Evolutionary conservation across 2,797 vertebrate genomes (phyloP).

Genomic region (Gymnoscopelus microlampas): DNA sequence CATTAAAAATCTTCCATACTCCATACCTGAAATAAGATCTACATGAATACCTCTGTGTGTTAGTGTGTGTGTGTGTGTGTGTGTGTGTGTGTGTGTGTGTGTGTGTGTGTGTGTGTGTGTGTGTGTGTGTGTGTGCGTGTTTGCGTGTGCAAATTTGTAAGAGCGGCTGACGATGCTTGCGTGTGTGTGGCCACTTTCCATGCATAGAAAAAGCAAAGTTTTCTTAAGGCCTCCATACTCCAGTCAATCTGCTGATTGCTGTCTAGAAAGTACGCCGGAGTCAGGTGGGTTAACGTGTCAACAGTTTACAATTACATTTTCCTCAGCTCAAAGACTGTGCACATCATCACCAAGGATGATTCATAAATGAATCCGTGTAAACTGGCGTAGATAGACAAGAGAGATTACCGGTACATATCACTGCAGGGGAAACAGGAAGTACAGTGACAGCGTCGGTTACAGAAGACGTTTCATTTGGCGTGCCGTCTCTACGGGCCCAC

Average conservation of each 20-base stretch:
- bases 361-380: conserved; percentile 68
- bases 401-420: conserved; percentile 62
- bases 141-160: not conserved
- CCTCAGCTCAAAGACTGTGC: conserved; percentile 59
- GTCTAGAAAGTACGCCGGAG: conserved; percentile 47
- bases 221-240: conserved; percentile 67
- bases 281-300: conserved; percentile 75
- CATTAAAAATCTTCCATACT: conserved; percentile 32
- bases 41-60: conserved; percentile 14
- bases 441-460: conserved; percentile 38
- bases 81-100: conserved; percentile 40
- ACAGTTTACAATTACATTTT: conserved; percentile 68
- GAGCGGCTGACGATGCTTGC: conserved; percentile 22
- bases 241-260: conserved; percentile 47
- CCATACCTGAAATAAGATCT: conserved; percentile 38
- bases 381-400: conserved; percentile 32
- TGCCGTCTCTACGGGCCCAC: conserved; percentile 26
- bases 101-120: conserved; percentile 5
- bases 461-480: conserved; percentile 42
- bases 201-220: conserved; percentile 41
- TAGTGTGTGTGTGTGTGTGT: conserved; percentile 20
- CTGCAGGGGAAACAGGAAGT: conserved; percentile 38
- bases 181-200: conserved; percentile 57
- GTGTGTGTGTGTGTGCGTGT: not conserved
- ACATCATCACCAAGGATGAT: conserved; percentile 67